phyloP scores from a whole-genome alignment of 2,888 invertebrate species.

The Uropetala carovei region DNA sequence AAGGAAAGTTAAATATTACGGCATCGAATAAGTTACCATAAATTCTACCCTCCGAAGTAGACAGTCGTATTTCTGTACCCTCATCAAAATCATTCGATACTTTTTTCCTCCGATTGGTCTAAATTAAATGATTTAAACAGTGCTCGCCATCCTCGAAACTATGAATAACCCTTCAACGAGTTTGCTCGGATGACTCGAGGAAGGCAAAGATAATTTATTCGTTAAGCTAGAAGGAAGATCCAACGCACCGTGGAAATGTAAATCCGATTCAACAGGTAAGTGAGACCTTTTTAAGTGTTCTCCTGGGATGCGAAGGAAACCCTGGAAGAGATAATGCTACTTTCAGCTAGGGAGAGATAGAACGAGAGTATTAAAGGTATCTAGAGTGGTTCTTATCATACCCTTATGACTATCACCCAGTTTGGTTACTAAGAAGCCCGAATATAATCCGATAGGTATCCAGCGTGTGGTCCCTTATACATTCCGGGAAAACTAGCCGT shows the following conservation, averaged over 20 bases:
- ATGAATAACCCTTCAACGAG: not conserved
- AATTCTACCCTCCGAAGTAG: no score
- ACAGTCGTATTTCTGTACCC: no score
- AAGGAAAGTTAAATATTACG: no score
- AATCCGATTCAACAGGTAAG: slow-evolving; percentile 59
- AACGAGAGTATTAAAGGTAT: slow-evolving; percentile 3
- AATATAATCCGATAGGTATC: no score
- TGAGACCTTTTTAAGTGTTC: slow-evolving; percentile 20
- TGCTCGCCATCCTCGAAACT: not conserved
- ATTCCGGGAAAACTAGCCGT: no score
- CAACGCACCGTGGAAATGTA: slow-evolving; percentile 56
- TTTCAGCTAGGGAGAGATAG: not conserved
- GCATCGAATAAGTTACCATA: no score
- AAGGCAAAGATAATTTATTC: slow-evolving; percentile 47
- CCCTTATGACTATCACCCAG: no score
- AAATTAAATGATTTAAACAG: not conserved
- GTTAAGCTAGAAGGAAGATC: not conserved
- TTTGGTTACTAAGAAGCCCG: no score
- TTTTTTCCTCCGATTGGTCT: no score
- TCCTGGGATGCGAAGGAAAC: not conserved
- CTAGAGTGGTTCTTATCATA: not conserved
- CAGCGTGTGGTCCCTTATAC: no score
- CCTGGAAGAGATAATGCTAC: not conserved
- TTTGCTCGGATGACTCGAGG: not conserved
- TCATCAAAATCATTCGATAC: no score